These are phyloP conservation scores for Phenacoccus solenopsis DNA, from an alignment of 1,140 invertebrate genomes.

Conservation along the genomic window DNA sequence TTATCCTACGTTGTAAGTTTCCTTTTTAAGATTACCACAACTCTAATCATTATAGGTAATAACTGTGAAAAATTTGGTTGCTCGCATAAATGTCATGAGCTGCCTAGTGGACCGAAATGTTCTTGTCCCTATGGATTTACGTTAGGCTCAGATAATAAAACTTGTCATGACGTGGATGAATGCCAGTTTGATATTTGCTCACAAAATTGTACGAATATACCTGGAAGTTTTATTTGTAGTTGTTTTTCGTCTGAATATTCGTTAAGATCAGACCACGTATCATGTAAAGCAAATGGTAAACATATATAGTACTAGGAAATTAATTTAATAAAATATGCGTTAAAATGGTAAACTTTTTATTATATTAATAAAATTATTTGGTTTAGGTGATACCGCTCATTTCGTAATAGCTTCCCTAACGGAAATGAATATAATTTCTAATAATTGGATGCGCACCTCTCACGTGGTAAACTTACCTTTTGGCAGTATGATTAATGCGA, in stretches of 20 bases:
- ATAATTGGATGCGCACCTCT: slow-evolving; percentile 21
- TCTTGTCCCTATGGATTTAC: slow-evolving; percentile 25
- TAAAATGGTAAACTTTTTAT: not conserved
- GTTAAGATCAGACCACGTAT: slow-evolving; percentile 47
- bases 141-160: slow-evolving; percentile 24
- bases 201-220: slow-evolving; percentile 69
- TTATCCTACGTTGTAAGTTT: not conserved
- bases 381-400: slow-evolving; percentile 28
- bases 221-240: slow-evolving; percentile 69
- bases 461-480: slow-evolving; percentile 23
- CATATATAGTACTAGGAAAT: not conserved
- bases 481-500: slow-evolving; percentile 24
- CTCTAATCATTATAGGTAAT: slow-evolving; percentile 19
- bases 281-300: slow-evolving; percentile 47
- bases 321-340: not conserved
- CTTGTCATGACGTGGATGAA: slow-evolving; percentile 29
- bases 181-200: slow-evolving; percentile 51
- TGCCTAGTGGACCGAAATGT: slow-evolving; percentile 27
- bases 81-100: slow-evolving; percentile 26
- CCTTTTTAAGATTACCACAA: not conserved
- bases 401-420: slow-evolving; percentile 23
- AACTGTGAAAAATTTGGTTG: slow-evolving; percentile 24
- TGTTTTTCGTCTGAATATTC: slow-evolving; percentile 60
- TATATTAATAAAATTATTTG: slow-evolving; percentile 18
- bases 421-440: slow-evolving; percentile 25